Evolutionary conservation across 2,888 invertebrate species (phyloP), one percentile per base, ranked within the genome.

Genomic region (Isoperla grammatica): DNA sequence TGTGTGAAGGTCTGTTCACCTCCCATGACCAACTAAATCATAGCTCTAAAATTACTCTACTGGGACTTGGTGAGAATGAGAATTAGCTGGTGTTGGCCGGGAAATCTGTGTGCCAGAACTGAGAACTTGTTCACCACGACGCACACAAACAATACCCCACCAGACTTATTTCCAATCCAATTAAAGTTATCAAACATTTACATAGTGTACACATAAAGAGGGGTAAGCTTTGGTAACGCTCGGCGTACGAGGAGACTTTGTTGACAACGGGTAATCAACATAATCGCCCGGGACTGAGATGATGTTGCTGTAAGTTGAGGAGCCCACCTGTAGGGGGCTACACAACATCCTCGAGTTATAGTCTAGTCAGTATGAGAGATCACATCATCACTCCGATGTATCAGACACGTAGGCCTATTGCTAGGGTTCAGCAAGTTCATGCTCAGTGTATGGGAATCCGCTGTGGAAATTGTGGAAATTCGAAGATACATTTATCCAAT

Each of bases 121-220:
- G 46, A 22, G 46, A 46, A 46, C 46, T 46, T 46, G 46, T 20
- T 46, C 46, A 12, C 46, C 20, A 46, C 46, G 20, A 35, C 49
- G 49, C 49, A 35, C 49, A 50, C 49, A 50, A 50, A 50, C 49
- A 50, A 50, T 50, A 29, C 35, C 35, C 45, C 15, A 17, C 45
- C 29, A 29, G 49, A 23, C 49, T 50, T 50, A 50, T 23, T 50
- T 50, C 49, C n/a, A 35, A 50, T 50, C 49, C 49, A 50, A 50
- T 50, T 50, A 50, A 50, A 50, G 49, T 50, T 50, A 50, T 50
- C 49, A 50, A 50, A 50, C 49, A 50, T 50, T 50, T 50, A 50
- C 49, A 20, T 29, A 50, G 49, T 50, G 49, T 35, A 29, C 29
- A 29, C 29, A 29, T 29, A 29, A 29, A 29, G 29, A 29, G 29